These are phyloP conservation scores for Cyprinodon brontotheroides DNA, from an alignment of 2,113 vertebrate genomes.

Conservation along the genomic window DNA sequence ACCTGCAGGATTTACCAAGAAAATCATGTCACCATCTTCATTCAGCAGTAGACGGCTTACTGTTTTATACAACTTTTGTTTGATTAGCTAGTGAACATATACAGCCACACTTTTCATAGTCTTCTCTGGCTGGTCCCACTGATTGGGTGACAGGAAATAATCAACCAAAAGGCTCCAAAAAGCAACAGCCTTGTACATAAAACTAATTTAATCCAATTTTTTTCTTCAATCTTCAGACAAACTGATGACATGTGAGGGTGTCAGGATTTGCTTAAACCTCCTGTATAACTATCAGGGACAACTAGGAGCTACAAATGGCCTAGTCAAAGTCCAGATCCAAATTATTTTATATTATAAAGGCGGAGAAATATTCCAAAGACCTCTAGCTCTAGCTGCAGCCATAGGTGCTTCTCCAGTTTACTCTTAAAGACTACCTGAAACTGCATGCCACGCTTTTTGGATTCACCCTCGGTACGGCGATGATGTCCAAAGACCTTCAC, in stretches of 20 bases:
- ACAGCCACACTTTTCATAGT: background rate
- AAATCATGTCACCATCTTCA: background rate
- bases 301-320: background rate
- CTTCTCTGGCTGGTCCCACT: background rate
- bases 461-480: background rate
- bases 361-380: background rate
- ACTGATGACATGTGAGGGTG: background rate
- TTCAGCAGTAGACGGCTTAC: too few species aligned
- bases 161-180: background rate
- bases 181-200: background rate
- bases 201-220: background rate
- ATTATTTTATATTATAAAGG: background rate
- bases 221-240: background rate
- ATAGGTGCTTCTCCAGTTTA: background rate
- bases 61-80: too few species aligned
- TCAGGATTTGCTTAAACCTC: background rate
- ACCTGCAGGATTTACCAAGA: slow-evolving; percentile 63
- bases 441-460: background rate
- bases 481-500: too few species aligned
- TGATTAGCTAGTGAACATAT: too few species aligned
- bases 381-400: background rate
- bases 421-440: background rate
- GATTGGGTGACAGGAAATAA: background rate
- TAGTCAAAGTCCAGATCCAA: background rate
- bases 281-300: too few species aligned